These are phyloP conservation scores for Bombus fervidus DNA, from an alignment of 1,140 invertebrate genomes.

Conservation along the genomic window DNA sequence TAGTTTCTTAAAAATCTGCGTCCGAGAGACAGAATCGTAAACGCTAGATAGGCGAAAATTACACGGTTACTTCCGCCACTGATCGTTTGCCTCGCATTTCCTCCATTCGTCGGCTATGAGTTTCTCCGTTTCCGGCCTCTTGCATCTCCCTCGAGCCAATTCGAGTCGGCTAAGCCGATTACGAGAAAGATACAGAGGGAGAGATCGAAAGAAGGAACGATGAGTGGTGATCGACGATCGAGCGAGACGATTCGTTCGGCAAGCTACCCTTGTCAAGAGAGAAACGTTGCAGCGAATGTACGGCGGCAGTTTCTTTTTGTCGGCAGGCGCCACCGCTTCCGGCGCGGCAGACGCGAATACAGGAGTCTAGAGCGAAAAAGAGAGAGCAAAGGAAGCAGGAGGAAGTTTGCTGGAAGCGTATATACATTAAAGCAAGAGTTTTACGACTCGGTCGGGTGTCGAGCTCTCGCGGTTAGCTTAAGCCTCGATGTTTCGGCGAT, in stretches of 20 bases:
- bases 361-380: conserved; percentile 5
- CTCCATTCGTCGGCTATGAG: background rate
- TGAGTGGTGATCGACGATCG: background rate
- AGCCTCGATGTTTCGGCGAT: background rate
- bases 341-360: conserved; percentile 35
- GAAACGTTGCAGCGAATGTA: background rate
- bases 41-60: background rate
- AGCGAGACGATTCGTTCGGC: background rate
- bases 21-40: background rate
- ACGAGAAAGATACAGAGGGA: background rate
- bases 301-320: conserved; percentile 22
- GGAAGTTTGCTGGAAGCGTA: background rate
- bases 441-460: conserved; percentile 24
- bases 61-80: background rate
- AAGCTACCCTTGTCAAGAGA: background rate
- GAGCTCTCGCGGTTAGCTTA: background rate
- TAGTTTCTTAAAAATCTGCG: background rate
- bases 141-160: background rate
- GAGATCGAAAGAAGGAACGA: background rate
- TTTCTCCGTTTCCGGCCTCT: background rate
- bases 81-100: background rate
- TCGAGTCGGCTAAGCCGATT: background rate
- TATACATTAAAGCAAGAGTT: conserved; percentile 8
- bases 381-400: background rate
- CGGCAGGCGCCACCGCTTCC: conserved; percentile 41